Conservation (phyloP, 1,140 invertebrate genomes). For the Heliothis virescens region DNA sequence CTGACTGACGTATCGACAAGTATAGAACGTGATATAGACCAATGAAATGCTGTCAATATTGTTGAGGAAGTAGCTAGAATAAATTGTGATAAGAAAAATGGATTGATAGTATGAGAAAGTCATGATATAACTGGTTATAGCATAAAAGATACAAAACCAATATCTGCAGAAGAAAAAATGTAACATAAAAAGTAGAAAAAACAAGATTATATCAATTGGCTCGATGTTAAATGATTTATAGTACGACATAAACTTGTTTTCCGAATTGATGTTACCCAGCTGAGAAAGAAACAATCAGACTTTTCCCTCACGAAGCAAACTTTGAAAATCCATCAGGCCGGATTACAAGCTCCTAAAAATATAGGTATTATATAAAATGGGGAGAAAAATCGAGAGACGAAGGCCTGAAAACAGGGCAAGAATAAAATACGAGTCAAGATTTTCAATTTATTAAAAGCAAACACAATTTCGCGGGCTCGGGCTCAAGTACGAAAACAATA, state of each 20-base stretch:
- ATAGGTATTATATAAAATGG: constrained; percentile 39
- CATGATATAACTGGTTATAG: background rate
- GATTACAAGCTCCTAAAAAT: constrained; percentile 34
- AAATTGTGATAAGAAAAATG: background rate
- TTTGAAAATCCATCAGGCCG: constrained; percentile 29
- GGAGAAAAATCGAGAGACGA: constrained; percentile 43
- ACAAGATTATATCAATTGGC: constrained; percentile 7
- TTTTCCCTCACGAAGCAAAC: constrained; percentile 29
- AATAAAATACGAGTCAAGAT: constrained; percentile 64
- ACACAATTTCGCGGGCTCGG: constrained; percentile 67
- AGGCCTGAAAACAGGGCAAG: constrained; percentile 48
- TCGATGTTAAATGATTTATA: constrained; percentile 20
- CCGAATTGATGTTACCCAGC: constrained; percentile 35
- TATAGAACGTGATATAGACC: background rate
- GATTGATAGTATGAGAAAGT: background rate
- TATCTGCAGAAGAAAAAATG: background rate
- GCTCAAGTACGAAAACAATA: constrained; percentile 64
- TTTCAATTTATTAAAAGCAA: constrained; percentile 78
- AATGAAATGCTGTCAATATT: background rate
- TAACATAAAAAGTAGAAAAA: background rate
- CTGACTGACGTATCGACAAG: constrained; percentile 13
- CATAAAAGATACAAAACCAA: background rate
- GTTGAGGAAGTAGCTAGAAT: background rate
- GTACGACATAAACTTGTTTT: constrained; percentile 23
- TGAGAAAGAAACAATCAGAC: constrained; percentile 36